Conservation (phyloP, 2,113 vertebrate genomes). For the Chrysemys picta region DNA sequence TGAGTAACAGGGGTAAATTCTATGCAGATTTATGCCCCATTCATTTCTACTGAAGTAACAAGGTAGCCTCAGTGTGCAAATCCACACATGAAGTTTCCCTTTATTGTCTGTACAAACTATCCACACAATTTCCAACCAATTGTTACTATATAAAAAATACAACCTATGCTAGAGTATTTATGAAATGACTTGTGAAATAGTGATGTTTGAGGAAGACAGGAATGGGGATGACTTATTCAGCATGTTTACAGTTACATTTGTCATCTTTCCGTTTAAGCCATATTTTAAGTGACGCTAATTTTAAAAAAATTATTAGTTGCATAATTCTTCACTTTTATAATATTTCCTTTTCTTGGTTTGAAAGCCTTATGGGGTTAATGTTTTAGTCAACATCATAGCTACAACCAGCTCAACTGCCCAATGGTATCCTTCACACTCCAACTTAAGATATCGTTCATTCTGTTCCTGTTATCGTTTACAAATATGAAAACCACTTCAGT, state of each 20-base stretch:
- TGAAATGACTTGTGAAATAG: background rate
- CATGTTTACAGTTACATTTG: background rate
- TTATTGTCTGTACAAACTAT: background rate
- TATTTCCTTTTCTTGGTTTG: background rate
- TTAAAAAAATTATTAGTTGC: background rate
- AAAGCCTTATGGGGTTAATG: background rate
- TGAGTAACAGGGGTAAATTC: background rate
- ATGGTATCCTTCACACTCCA: background rate
- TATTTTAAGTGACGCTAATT: background rate
- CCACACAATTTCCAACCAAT: background rate
- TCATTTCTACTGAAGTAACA: background rate
- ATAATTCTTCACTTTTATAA: background rate
- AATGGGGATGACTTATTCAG: background rate
- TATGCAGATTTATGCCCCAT: background rate
- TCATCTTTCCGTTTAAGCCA: background rate
- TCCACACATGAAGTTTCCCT: background rate
- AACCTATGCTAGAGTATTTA: background rate
- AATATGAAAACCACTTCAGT: background rate
- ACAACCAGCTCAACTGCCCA: background rate
- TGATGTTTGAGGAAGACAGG: background rate
- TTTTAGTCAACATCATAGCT: background rate
- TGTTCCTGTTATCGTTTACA: background rate
- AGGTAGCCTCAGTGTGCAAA: background rate
- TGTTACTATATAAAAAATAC: background rate
- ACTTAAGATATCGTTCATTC: background rate